These are phyloP conservation scores for Cygnus buccinator DNA, from an alignment of 2,113 vertebrate species.

Conservation along the genomic window DNA sequence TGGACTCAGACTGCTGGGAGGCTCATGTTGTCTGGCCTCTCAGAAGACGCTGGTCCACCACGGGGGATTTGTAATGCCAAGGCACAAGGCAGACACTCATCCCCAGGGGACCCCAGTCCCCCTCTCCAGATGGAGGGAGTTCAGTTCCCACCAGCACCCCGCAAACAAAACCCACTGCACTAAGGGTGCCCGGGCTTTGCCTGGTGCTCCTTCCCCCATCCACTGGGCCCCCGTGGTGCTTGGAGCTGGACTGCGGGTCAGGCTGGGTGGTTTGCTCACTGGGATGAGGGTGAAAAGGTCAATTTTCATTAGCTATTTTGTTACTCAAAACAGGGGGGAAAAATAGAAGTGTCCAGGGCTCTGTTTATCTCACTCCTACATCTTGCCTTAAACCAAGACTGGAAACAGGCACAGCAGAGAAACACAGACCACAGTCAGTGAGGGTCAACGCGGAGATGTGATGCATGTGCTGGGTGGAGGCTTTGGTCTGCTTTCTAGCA, in stretches of 20 bases:
- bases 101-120: no score
- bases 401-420: neutral
- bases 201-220: neutral
- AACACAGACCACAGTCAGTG: neutral
- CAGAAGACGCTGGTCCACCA: neutral
- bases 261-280: neutral
- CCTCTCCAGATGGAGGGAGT: neutral
- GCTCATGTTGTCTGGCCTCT: no score
- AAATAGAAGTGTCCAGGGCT: neutral
- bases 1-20: neutral
- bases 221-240: fast-evolving
- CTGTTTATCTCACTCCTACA: neutral
- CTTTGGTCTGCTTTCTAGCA: neutral
- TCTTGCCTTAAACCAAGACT: neutral
- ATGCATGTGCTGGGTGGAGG: neutral
- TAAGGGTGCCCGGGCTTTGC: neutral
- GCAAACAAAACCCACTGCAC: fast-evolving
- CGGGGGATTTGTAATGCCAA: neutral
- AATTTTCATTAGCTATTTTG: neutral
- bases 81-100: neutral
- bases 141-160: fast-evolving
- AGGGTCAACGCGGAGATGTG: neutral
- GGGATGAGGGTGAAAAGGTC: neutral
- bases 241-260: neutral
- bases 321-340: neutral